Base-by-base conservation (phyloP, 2,113 vertebrate genomes). In the Canis aureus region DNA sequence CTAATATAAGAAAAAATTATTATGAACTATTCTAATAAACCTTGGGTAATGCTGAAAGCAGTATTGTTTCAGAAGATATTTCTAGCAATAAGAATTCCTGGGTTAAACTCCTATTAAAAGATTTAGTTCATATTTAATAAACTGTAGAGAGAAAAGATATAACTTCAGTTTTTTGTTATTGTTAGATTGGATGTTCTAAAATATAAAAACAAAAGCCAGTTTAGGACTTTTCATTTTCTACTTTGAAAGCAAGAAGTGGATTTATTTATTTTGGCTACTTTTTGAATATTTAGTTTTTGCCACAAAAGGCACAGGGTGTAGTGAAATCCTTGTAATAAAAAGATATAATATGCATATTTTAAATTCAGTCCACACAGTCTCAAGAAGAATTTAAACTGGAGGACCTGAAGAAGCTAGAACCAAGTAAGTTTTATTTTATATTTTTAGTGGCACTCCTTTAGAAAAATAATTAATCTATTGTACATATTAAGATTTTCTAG, bases 341-440 rank as follows among this genome's bases (percentile, higher is more conserved):
- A 79, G 64, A 43, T 96, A 2, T 98, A 94, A 97, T 74, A 1
- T 90, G 29, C 3, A 6, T 98, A 79, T 98, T 97, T 98, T 97
- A 71, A 91, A 96, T 91, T 98, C 97, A 99, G 99, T 99, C 99
- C 98, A 99, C 99, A 64, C 99, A 99, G 96, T 99, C 99, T 11
- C 99, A 99, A 97, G 99, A 99, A 89, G 99, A 99, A 80, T 99
- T 99, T 99, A 99, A 99, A 97, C 98, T 99, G 95, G 99, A 99
- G 98, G 99, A 99, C 96, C 98, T 99, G 98, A 99, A 99, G 98
- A 99, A 99, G 98, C 98, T 99, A 99, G 99, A 99, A 98, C 99
- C 99, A 98, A 99, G 99, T 99, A 98, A 99, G 99, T 99, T 97
- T 97, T 98, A 66, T 78, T 55, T 86, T 73, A 8, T 49, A 60